Evolutionary conservation across 1,140 invertebrate species (phyloP).

Genomic region (Colletes gigas): DNA sequence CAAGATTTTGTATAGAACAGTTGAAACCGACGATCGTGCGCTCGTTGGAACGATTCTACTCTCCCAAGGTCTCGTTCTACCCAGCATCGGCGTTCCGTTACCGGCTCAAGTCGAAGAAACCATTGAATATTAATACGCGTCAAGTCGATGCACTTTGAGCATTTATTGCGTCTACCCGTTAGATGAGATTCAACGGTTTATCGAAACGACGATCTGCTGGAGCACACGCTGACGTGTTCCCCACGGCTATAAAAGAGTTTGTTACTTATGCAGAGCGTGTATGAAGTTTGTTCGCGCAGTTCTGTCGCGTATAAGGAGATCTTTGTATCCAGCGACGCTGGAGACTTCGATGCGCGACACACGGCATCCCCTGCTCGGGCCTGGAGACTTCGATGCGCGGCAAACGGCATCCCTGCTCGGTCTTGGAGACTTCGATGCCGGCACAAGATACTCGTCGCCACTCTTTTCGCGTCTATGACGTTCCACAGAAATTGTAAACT

Average conservation of each 20-base stretch:
- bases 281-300: background rate
- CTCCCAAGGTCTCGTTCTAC: too few relatives aligned
- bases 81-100: background rate
- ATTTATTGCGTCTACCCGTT: conserved; percentile 36
- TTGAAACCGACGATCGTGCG: too few relatives aligned
- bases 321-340: background rate
- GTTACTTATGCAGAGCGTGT: background rate
- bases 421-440: conserved; percentile 43
- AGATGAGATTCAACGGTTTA: conserved; percentile 37
- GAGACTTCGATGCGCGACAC: background rate
- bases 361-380: background rate
- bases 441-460: background rate
- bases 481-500: too few relatives aligned
- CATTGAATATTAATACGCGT: conserved; percentile 37
- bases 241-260: background rate
- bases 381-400: conserved; percentile 19
- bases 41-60: too few relatives aligned
- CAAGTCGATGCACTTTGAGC: conserved; percentile 17
- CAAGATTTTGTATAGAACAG: too few relatives aligned
- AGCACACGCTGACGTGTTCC: conserved; percentile 24
- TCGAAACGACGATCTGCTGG: conserved; percentile 40
- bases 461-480: background rate
- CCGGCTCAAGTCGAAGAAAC: conserved; percentile 6
- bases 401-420: background rate
- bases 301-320: background rate